These are phyloP conservation scores for Dolichopus griseipennis DNA, from an alignment of 2,888 invertebrate species.

Conservation along the genomic window DNA sequence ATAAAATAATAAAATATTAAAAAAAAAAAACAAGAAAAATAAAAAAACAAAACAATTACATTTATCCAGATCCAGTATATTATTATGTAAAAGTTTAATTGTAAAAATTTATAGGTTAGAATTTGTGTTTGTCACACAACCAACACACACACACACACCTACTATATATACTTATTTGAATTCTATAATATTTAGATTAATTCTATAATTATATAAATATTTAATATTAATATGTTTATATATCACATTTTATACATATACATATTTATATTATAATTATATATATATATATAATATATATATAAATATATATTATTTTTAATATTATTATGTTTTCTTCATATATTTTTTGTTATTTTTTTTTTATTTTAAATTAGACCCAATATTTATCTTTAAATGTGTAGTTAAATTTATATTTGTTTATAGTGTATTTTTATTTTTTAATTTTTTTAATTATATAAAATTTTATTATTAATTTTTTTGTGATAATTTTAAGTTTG, in stretches of 20 bases:
- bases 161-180: not conserved
- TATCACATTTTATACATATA: not conserved
- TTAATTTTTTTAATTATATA: not conserved
- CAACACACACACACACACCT: not conserved
- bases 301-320: not conserved
- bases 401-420: not conserved
- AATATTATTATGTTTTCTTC: not conserved
- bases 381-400: not conserved
- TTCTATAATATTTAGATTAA: no score
- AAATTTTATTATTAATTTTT: not conserved
- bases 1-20: constrained; percentile 10
- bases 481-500: constrained; percentile 1
- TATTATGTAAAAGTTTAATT: not conserved
- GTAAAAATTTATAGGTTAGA: constrained; percentile 2
- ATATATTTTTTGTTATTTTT: no score
- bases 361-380: no score
- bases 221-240: not conserved
- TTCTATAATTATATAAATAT: no score
- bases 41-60: constrained; percentile 16
- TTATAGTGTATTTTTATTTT: no score
- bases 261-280: no score
- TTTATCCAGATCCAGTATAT: constrained; percentile 1
- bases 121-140: not conserved
- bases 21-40: constrained; percentile 17
- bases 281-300: no score